Percentiles rank a stretch among this genome's conserved stretches.
These are phyloP conservation scores for Omphaloscelis lunosa DNA, from an alignment of 2,888 invertebrate species.

Conservation along the genomic window DNA sequence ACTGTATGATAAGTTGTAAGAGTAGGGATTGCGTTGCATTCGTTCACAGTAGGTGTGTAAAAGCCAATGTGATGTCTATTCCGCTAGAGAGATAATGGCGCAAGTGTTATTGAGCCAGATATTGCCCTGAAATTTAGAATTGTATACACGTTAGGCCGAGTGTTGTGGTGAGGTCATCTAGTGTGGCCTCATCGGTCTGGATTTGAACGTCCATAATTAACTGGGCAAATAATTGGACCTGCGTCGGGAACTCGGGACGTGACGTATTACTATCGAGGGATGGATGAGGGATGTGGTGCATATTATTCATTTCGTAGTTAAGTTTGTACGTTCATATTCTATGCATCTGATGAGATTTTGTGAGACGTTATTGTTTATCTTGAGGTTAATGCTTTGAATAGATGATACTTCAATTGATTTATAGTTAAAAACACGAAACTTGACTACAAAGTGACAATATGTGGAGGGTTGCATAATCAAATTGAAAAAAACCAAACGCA, in stretches of 20 bases:
- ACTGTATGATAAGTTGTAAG: slow-evolving; percentile 69
- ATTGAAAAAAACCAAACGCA: not conserved
- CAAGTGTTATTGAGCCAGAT: slow-evolving; percentile 88
- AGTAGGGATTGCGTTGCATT: slow-evolving; percentile 67
- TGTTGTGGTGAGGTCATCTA: slow-evolving; percentile 68
- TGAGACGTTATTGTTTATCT: not conserved
- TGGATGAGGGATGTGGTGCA: slow-evolving; percentile 16
- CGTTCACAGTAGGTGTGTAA: slow-evolving; percentile 66
- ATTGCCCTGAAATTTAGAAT: slow-evolving; percentile 79
- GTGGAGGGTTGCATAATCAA: not conserved
- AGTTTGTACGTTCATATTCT: slow-evolving; percentile 38
- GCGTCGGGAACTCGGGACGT: slow-evolving; percentile 44
- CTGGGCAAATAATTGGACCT: slow-evolving; percentile 52
- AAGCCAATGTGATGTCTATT: slow-evolving; percentile 79
- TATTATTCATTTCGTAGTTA: slow-evolving; percentile 55
- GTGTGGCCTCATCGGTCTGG: slow-evolving; percentile 55
- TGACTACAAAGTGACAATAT: not conserved
- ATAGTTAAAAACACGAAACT: not conserved
- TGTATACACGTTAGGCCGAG: slow-evolving; percentile 65
- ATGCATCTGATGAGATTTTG: slow-evolving; percentile 28
- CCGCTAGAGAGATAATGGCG: slow-evolving; percentile 85
- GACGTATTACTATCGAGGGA: slow-evolving; percentile 62
- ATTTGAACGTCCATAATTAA: slow-evolving; percentile 61
- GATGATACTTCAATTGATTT: not conserved
- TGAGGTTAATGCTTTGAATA: not conserved